Evolutionary conservation across 2,888 invertebrate species (phyloP), one percentile per base, ranked within the genome.

Genomic region (Apamea monoglypha): DNA sequence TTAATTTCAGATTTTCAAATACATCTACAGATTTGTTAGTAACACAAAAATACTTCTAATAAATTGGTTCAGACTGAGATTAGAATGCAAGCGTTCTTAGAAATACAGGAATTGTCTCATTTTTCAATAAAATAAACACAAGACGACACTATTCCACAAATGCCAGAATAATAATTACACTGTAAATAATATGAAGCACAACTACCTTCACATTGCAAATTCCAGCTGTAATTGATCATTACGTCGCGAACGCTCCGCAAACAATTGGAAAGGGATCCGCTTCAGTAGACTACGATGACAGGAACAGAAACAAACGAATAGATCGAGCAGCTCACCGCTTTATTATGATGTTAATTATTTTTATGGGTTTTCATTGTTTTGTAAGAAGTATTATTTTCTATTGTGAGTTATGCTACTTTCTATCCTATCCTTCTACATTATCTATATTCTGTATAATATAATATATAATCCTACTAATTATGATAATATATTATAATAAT

Each of bases 211-310:
- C 88, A 89, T 90, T 91, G 89, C 88, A 91, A 91, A 92, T 90
- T 88, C 87, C 81, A 82, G 81, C 75, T 82, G 84, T 92, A 93
- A 93, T 93, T 93, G 94, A 92, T 93, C 94, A 92, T 93, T 93
- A 93, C 86, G 88, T 82, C 79, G 84, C 74, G 83, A 90, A 83
- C 85, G 86, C 72, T 89, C 81, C 78, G 78, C 86, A 88, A 91
- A 92, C 89, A 89, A 88, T 91, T 84, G 81, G 70, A 84, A 91
- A 84, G 84, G 88, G 88, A 91, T 92, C 89, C 47, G 21, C 90
- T 90, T 88, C 89, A 82, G 77, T 70, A 76, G 81, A 53, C 78
- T 68, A 75, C 71, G 50, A 53, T 56, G 66, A 73, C 70, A 81
- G 66, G 74, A 64, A 76, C 71, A 78, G 69, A 86, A 78, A 76